A percentile compares a stretch with the other conserved stretches of the same genome.
Conservation (phyloP, 2,797 vertebrate species). For the Catharus ustulatus region DNA sequence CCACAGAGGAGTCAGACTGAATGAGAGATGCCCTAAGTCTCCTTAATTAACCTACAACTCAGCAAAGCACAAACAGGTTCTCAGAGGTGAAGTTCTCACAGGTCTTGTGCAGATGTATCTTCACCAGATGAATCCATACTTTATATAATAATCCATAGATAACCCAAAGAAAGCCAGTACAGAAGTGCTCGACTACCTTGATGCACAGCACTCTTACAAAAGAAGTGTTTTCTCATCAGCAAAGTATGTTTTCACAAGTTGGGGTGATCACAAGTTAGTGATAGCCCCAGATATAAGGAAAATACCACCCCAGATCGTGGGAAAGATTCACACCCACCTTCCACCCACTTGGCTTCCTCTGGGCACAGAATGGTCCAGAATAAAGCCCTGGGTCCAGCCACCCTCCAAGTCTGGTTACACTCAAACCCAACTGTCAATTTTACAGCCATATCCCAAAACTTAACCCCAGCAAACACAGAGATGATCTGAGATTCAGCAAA, state of each 20-base stretch:
- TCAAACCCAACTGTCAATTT: neutral
- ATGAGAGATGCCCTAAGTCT: neutral
- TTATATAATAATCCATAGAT: neutral
- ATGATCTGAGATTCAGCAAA: neutral
- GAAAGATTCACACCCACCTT: neutral
- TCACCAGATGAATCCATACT: neutral
- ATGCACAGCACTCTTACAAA: neutral
- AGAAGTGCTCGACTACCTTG: neutral
- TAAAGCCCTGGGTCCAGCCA: neutral
- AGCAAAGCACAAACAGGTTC: neutral
- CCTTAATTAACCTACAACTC: neutral
- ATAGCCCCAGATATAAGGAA: neutral
- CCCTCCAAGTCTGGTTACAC: neutral
- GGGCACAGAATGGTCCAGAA: neutral
- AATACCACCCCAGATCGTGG: neutral
- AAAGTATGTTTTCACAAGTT: neutral
- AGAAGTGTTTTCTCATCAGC: neutral
- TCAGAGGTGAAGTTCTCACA: neutral
- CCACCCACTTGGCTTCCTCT: neutral
- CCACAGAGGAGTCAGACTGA: neutral
- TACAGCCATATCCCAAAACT: neutral
- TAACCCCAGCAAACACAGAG: fast-evolving
- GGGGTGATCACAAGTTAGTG: neutral
- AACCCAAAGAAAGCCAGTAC: neutral
- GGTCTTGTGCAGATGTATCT: neutral